phyloP scores from a whole-genome alignment of 1,140 invertebrate genomes.

The Apis laboriosa region DNA sequence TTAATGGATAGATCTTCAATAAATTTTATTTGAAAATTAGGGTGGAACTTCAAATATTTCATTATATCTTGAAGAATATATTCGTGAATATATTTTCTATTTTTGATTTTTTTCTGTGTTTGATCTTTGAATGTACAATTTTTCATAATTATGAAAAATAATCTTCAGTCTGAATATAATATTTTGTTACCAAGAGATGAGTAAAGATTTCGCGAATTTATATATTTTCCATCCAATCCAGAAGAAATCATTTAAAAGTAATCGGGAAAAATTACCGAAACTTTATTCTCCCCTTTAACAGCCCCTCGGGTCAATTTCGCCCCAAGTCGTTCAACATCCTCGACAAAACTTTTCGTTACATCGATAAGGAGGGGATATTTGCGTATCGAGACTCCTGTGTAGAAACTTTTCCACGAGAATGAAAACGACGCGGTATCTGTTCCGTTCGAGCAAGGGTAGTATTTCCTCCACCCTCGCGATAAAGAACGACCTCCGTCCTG shows the following conservation, averaged over 20 bases:
- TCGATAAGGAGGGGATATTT: neutral
- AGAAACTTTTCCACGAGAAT: neutral
- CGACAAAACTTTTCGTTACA: neutral
- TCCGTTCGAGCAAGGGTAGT: constrained; percentile 22
- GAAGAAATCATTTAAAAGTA: neutral
- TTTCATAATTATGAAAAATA: too few relatives aligned
- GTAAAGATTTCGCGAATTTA: neutral
- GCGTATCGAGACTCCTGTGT: neutral
- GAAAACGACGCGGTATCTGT: constrained; percentile 2
- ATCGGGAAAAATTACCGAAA: neutral
- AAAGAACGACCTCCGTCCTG: constrained; percentile 43
- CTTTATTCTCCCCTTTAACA: neutral
- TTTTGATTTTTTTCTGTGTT: too few relatives aligned
- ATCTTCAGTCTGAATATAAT: too few relatives aligned
- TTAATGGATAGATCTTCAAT: too few relatives aligned
- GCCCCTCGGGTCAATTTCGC: neutral
- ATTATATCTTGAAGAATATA: too few relatives aligned
- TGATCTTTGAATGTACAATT: too few relatives aligned
- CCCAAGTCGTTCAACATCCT: neutral
- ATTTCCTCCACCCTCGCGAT: constrained; percentile 23
- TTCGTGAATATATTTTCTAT: too few relatives aligned
- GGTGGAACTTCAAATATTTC: too few relatives aligned
- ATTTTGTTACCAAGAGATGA: too few relatives aligned
- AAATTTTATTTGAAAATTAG: too few relatives aligned
- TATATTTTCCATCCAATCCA: neutral